phyloP scores from a whole-genome alignment of 2,113 vertebrate species.

The Baryphthengus martii region DNA sequence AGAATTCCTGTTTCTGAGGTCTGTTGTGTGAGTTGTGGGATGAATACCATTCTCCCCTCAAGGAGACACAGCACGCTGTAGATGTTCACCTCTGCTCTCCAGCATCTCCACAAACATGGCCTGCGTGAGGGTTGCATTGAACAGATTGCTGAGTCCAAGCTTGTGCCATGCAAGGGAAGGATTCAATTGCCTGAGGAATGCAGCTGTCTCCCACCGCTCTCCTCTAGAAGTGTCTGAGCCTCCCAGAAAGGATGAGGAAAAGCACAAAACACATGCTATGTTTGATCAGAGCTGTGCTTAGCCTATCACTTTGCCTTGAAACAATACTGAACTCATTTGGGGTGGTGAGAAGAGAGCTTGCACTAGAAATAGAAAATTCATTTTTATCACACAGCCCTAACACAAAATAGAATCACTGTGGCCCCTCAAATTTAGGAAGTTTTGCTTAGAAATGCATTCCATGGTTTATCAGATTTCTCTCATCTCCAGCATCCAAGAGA shows the following conservation, averaged over 20 bases:
- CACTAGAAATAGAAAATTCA: not conserved
- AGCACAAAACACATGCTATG: not conserved
- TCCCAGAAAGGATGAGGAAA: not conserved
- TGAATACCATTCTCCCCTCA: not conserved
- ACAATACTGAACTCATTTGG: not conserved
- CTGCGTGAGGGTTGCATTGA: not conserved
- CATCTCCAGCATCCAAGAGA: not conserved
- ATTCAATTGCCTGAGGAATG: not conserved
- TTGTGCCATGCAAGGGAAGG: not conserved
- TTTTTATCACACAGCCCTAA: not conserved
- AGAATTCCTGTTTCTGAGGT: not conserved
- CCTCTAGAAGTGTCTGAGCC: not conserved
- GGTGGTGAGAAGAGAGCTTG: not conserved
- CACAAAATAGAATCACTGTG: not conserved
- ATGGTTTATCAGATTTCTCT: conserved; percentile 16
- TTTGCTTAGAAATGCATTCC: conserved; percentile 14
- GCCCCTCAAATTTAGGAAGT: not conserved
- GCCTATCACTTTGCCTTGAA: not conserved
- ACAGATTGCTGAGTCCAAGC: not conserved
- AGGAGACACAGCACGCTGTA: not conserved
- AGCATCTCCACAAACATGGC: not conserved
- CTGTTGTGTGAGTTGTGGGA: not conserved
- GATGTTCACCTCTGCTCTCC: not conserved
- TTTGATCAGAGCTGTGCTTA: not conserved
- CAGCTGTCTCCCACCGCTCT: not conserved